These are phyloP conservation scores for Agelaius phoeniceus DNA, from an alignment of 2,113 vertebrate genomes.

Conservation along the genomic window DNA sequence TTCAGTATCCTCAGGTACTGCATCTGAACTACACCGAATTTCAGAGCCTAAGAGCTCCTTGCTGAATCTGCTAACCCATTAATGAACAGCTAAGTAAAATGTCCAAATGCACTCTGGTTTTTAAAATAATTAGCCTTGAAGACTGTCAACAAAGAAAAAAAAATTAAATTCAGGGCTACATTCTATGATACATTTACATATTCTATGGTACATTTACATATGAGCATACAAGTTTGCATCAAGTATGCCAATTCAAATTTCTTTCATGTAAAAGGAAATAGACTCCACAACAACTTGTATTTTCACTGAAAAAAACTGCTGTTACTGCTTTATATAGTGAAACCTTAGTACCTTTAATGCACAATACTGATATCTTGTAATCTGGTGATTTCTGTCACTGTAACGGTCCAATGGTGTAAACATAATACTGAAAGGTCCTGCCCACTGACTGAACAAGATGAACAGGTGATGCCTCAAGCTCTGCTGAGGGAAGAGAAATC, in stretches of 20 bases:
- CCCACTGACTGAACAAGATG: conserved; percentile 99
- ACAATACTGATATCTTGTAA: conserved; percentile 97
- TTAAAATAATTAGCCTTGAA: neutral
- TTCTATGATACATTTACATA: neutral
- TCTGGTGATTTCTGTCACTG: conserved; percentile 97
- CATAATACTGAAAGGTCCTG: conserved; percentile 98
- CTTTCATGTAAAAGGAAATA: neutral
- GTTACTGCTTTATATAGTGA: neutral
- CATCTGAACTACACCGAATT: neutral
- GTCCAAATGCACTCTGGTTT: neutral
- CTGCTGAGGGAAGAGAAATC: conserved; percentile 97
- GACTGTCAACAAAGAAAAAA: neutral
- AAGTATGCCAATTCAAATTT: neutral
- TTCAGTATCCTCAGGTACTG: neutral
- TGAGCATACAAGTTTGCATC: neutral
- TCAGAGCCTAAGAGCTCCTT: neutral
- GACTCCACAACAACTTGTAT: neutral
- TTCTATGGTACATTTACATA: neutral
- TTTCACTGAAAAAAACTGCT: neutral
- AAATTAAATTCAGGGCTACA: neutral
- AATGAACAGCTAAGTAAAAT: neutral
- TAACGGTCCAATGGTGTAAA: conserved; percentile 97
- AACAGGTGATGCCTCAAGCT: conserved; percentile 97
- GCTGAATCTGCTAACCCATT: neutral
- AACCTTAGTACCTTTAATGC: conserved; percentile 87